Conservation (phyloP, 2,888 invertebrate species). For the Ecliptopera silaceata region DNA sequence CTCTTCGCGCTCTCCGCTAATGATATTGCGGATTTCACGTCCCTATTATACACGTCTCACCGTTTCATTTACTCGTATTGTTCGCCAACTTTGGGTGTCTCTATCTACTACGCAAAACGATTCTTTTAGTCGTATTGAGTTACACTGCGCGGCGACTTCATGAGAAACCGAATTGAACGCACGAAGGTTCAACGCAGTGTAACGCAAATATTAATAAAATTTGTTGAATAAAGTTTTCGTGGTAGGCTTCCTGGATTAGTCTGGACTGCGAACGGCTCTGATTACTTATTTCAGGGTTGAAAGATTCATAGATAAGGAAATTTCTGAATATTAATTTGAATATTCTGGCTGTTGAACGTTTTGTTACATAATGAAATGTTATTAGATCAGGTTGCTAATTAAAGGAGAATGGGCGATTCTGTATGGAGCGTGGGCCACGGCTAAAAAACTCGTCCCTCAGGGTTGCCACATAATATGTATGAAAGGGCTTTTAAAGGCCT, state of each 20-base stretch:
- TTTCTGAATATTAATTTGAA: slow-evolving; percentile 20
- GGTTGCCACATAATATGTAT: no score
- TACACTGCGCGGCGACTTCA: no score
- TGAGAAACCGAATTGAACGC: no score
- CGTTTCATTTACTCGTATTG: slow-evolving; percentile 28
- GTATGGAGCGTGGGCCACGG: no score
- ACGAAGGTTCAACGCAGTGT: no score
- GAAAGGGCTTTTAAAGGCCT: no score
- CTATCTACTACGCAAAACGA: no score
- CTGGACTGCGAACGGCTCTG: slow-evolving; percentile 20
- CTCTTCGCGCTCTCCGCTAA: slow-evolving; percentile 40
- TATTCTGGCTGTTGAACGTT: slow-evolving; percentile 15
- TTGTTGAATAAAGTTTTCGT: no score
- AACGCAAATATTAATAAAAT: no score
- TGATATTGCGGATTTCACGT: slow-evolving; percentile 44
- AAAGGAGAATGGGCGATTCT: no score
- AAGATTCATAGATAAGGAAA: slow-evolving; percentile 25
- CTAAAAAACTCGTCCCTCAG: no score
- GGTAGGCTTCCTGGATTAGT: slow-evolving; percentile 15
- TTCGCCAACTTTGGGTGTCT: slow-evolving; percentile 13
- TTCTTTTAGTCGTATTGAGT: no score
- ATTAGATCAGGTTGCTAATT: slow-evolving; percentile 8
- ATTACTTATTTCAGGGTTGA: slow-evolving; percentile 25
- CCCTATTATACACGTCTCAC: slow-evolving; percentile 15
- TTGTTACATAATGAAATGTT: slow-evolving; percentile 11